phyloP scores from a whole-genome alignment of 2,888 invertebrate species.

The Kryphioiulus occultus region DNA sequence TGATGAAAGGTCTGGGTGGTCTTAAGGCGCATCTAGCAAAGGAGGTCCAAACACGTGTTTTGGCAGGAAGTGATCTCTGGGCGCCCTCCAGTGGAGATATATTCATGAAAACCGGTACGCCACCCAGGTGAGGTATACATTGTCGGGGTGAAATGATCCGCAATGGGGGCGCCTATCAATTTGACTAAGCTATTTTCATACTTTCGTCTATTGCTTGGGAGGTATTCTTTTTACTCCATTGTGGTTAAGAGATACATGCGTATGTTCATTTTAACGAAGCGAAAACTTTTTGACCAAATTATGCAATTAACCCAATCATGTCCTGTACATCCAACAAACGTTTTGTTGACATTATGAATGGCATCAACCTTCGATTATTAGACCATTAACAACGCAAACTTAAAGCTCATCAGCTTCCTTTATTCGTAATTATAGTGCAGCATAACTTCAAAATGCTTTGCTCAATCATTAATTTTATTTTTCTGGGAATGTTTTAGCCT shows the following conservation, averaged over 20 bases:
- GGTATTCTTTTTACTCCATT: background rate
- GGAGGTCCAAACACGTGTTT: constrained; percentile 21
- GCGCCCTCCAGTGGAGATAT: constrained; percentile 10
- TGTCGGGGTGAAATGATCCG: constrained; percentile 26
- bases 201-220: background rate
- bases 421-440: no score
- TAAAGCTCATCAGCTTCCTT: no score
- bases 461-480: no score
- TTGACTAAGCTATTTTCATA: constrained; percentile 39
- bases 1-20: background rate
- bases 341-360: background rate
- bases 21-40: background rate
- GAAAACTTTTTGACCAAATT: background rate
- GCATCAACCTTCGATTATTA: no score
- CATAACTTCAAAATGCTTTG: no score
- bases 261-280: background rate
- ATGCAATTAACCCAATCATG: background rate
- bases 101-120: constrained; percentile 15
- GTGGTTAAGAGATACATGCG: background rate
- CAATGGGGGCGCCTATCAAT: constrained; percentile 32
- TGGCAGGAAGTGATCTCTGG: background rate
- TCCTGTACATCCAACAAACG: background rate
- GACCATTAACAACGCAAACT: no score
- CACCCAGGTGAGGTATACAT: constrained; percentile 32
- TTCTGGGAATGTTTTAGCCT: no score